Conservation (phyloP, 1,140 invertebrate species). For the Samia ricini region DNA sequence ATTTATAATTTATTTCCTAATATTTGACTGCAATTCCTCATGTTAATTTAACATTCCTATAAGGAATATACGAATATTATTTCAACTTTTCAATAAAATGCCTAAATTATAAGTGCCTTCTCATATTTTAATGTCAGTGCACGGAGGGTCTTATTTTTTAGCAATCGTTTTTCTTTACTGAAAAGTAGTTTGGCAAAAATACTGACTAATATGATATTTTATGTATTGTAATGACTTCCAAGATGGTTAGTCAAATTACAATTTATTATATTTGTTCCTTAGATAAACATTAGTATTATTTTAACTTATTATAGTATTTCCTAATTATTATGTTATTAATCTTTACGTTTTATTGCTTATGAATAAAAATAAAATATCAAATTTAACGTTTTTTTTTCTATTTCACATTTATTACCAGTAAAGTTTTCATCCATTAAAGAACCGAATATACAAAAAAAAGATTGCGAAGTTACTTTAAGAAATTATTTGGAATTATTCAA, state of each 20-base stretch:
- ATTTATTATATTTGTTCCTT: slow-evolving; percentile 6
- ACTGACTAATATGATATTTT: slow-evolving; percentile 4
- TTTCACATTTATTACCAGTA: too few species aligned
- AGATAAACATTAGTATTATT: slow-evolving; percentile 37
- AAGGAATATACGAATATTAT: too few species aligned
- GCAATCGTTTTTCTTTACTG: neutral
- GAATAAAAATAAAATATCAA: slow-evolving; percentile 71
- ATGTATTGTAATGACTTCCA: slow-evolving; percentile 43
- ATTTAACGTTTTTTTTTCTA: neutral
- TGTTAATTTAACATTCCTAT: too few species aligned
- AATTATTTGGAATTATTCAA: too few species aligned
- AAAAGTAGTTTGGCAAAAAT: slow-evolving; percentile 27
- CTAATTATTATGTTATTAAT: slow-evolving; percentile 12
- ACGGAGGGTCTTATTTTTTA: slow-evolving; percentile 15
- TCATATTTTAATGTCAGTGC: slow-evolving; percentile 48
- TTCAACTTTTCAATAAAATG: slow-evolving; percentile 1
- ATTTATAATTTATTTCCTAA: too few species aligned
- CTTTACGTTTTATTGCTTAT: slow-evolving; percentile 75
- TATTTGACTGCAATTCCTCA: too few species aligned
- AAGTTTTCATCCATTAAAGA: too few species aligned
- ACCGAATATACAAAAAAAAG: too few species aligned
- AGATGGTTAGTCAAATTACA: slow-evolving; percentile 12
- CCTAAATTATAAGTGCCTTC: slow-evolving; percentile 71
- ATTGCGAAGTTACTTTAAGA: too few species aligned
- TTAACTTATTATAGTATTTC: slow-evolving; percentile 24